phyloP scores from a whole-genome alignment of 2,888 invertebrate species.

The Lamproptera curius region DNA sequence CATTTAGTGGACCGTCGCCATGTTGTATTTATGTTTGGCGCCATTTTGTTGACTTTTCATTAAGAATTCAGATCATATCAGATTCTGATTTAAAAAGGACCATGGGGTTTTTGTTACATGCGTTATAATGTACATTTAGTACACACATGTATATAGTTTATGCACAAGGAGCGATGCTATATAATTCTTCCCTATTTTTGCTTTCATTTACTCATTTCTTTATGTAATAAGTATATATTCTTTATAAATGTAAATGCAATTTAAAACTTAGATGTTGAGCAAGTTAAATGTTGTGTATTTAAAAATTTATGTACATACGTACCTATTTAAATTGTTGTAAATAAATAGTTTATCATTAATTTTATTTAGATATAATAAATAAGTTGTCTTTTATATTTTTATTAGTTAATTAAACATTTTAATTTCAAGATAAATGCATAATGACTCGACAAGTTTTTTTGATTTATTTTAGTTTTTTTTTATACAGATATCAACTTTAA shows the following conservation, averaged over 20 bases:
- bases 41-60: too few relatives aligned
- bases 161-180: too few relatives aligned
- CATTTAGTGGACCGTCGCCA: too few relatives aligned
- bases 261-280: constrained; percentile 44
- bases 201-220: not conserved
- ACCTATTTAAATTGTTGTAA: constrained; percentile 72
- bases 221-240: constrained; percentile 3
- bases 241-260: constrained; percentile 24
- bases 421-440: constrained; percentile 11
- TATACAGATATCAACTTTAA: constrained; percentile 46
- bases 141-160: too few relatives aligned
- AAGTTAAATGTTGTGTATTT: constrained; percentile 60
- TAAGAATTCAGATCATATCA: too few relatives aligned
- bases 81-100: too few relatives aligned
- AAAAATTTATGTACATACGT: constrained; percentile 61
- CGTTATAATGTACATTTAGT: too few relatives aligned
- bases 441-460: constrained; percentile 6
- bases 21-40: too few relatives aligned
- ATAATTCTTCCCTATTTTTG: constrained; percentile 1
- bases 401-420: constrained; percentile 19
- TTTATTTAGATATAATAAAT: constrained; percentile 36
- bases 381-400: constrained; percentile 25
- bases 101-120: too few relatives aligned
- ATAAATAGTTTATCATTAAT: constrained; percentile 69
- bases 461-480: constrained; percentile 15